A percentile compares a stretch with the other conserved stretches of the same genome.
phyloP scores from a whole-genome alignment of 35 echinoderm and acorn worm genomes.

The Apostichopus californicus region DNA sequence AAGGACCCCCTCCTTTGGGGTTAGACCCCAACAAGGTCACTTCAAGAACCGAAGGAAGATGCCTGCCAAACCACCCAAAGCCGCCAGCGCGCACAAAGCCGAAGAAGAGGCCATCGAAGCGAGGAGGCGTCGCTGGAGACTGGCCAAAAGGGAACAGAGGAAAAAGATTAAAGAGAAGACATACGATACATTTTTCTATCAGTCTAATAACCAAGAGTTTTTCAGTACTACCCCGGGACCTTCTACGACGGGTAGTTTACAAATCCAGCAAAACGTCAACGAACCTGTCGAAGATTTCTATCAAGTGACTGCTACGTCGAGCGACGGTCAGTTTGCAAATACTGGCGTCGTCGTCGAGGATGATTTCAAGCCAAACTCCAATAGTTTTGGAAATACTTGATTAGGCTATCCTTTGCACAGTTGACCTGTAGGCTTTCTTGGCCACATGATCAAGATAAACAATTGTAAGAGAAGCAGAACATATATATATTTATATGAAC shows the following conservation, averaged over 20 bases:
- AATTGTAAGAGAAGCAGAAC: no score
- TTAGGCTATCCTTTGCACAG: no score
- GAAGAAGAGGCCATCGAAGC: slow-evolving; percentile 12
- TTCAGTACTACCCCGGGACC: neutral
- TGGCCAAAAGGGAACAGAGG: slow-evolving; percentile 24
- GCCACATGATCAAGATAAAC: no score
- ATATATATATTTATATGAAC: no score
- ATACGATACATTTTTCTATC: neutral
- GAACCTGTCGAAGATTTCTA: neutral
- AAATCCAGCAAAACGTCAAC: neutral
- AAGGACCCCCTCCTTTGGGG: neutral
- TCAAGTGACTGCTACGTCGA: neutral
- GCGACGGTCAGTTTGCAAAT: neutral
- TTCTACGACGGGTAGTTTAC: neutral
- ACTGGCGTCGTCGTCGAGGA: no score
- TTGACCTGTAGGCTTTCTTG: no score
- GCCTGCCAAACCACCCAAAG: neutral
- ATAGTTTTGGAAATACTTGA: no score
- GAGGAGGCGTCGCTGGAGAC: slow-evolving; percentile 25
- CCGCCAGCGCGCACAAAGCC: neutral
- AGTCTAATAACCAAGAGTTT: neutral
- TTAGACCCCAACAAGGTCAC: neutral
- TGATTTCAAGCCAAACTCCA: no score
- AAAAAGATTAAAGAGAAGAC: slow-evolving; percentile 9
- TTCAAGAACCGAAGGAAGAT: neutral